Percentiles rank a stretch among this genome's conserved stretches.
Conservation (phyloP, 2,113 vertebrate genomes). For the Steatornis caripensis region DNA sequence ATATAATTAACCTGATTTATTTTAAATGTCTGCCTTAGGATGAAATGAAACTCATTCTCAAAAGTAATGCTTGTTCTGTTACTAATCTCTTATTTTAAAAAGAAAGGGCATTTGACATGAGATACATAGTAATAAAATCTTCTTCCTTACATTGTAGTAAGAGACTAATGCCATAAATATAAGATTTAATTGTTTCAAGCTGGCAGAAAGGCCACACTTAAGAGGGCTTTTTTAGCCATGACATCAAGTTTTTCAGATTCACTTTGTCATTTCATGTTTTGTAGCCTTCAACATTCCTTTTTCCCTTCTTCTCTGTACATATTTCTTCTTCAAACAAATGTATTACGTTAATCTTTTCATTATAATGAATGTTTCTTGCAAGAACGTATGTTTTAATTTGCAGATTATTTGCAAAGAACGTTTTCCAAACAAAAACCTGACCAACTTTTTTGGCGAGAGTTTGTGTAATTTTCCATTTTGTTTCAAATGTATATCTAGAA, state of each 20-base stretch:
- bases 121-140: neutral
- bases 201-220: neutral
- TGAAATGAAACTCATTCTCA: neutral
- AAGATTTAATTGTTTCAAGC: neutral
- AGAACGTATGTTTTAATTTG: neutral
- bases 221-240: neutral
- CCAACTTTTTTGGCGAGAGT: neutral
- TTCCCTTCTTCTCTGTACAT: neutral
- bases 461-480: neutral
- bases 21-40: neutral
- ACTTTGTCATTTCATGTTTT: neutral
- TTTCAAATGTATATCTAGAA: neutral
- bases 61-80: neutral
- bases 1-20: neutral
- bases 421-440: neutral
- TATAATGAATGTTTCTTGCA: neutral
- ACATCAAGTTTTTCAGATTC: neutral
- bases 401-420: neutral
- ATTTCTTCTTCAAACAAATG: neutral
- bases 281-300: neutral
- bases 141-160: neutral
- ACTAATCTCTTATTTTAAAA: neutral
- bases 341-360: neutral
- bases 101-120: neutral
- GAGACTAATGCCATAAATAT: neutral